Evolutionary conservation across 23 tunicate genomes (phyloP).

Genomic region (Ascidia mentula): DNA sequence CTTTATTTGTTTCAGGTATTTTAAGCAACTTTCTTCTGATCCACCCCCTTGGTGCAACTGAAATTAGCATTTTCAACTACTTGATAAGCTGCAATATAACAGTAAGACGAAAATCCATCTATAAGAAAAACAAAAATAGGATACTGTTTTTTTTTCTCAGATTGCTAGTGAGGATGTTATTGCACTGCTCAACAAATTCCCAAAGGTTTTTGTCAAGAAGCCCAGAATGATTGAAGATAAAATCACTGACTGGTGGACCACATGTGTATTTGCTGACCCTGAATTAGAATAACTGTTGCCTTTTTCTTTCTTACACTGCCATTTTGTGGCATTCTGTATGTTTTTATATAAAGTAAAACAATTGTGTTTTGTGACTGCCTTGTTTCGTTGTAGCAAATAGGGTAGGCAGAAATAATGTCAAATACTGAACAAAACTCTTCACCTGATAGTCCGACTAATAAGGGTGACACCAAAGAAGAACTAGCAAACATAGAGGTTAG

Average conservation of each 20-base stretch:
- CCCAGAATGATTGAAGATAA: background rate
- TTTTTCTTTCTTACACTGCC: background rate
- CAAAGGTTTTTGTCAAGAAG: background rate
- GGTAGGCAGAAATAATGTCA: background rate
- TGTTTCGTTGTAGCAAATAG: background rate
- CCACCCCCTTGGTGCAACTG: background rate
- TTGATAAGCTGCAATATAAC: background rate
- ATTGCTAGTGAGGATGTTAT: background rate
- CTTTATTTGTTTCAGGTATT: too few species aligned
- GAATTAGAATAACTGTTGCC: background rate
- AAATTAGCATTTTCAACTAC: background rate
- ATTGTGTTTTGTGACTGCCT: background rate
- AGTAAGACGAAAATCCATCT: background rate
- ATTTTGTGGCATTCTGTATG: background rate
- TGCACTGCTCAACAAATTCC: background rate
- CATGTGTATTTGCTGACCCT: background rate
- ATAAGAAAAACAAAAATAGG: background rate
- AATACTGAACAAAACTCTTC: background rate
- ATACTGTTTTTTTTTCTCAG: background rate
- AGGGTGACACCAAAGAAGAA: background rate
- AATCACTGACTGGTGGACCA: background rate
- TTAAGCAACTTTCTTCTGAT: background rate
- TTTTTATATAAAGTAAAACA: background rate
- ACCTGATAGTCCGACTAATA: background rate
- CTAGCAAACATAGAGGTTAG: background rate